phyloP scores from a whole-genome alignment of 2,113 vertebrate genomes.

The Zosterops japonicus region DNA sequence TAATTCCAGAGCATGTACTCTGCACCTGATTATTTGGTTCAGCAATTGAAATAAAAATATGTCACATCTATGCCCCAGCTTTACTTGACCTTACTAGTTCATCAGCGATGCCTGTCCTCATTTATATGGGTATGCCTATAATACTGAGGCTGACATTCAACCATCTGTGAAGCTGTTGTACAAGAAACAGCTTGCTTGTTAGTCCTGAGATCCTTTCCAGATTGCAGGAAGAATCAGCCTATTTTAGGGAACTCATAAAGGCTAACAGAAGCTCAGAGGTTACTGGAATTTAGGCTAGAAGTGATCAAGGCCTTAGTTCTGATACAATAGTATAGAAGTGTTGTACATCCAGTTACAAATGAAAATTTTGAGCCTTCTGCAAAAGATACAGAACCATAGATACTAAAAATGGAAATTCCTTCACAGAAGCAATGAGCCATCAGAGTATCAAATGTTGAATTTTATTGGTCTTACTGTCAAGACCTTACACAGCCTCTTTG shows the following conservation, averaged over 20 bases:
- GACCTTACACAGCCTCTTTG: background rate
- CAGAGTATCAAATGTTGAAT: background rate
- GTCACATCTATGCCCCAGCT: background rate
- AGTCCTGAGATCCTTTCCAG: background rate
- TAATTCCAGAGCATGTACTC: slow-evolving; percentile 28
- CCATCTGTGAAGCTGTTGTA: background rate
- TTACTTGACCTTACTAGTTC: slow-evolving; percentile 17
- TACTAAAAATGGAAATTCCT: background rate
- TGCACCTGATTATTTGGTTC: slow-evolving; percentile 38
- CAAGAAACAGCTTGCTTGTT: background rate
- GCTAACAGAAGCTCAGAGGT: background rate
- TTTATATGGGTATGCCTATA: background rate
- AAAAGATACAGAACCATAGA: background rate
- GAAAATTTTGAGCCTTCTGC: background rate
- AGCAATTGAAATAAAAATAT: slow-evolving; percentile 31
- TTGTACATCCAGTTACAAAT: background rate
- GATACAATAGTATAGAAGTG: background rate
- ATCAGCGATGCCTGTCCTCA: background rate
- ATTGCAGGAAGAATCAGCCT: background rate
- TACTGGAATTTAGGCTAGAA: background rate
- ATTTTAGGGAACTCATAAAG: background rate
- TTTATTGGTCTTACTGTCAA: background rate
- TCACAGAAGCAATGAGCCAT: background rate
- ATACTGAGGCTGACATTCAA: background rate
- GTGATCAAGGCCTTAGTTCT: background rate